Conservation (phyloP, 2,797 vertebrate genomes). For the Cuculus canorus region DNA sequence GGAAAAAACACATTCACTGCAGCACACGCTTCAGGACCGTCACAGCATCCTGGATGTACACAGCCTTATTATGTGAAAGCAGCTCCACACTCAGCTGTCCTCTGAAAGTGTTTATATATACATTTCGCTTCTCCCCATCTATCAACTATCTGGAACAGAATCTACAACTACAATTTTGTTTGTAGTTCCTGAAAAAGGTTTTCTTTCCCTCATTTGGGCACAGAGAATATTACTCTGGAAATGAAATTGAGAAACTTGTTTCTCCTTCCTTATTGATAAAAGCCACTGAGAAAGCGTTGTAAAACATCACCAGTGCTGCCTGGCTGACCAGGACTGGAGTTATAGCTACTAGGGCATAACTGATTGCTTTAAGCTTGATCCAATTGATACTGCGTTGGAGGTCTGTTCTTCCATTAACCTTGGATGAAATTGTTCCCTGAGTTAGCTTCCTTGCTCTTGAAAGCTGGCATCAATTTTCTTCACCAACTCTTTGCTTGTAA, state of each 20-base stretch:
- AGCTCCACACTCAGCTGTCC: background rate
- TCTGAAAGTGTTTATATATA: background rate
- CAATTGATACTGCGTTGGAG: constrained; percentile 65
- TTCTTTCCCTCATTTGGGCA: constrained; percentile 2
- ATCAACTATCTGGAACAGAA: constrained; percentile 45
- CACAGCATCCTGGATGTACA: background rate
- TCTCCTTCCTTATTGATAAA: constrained; percentile 55
- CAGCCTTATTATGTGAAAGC: background rate
- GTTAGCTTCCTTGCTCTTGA: constrained; percentile 52
- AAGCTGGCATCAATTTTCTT: constrained; percentile 69
- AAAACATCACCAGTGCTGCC: constrained; percentile 56
- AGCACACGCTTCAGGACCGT: background rate
- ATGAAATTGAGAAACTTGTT: constrained; percentile 42
- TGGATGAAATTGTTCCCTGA: constrained; percentile 71
- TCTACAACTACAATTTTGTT: constrained; percentile 7
- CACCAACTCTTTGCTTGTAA: background rate
- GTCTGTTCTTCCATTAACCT: constrained; percentile 73
- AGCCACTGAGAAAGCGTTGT: constrained; percentile 47
- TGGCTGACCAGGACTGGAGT: constrained; percentile 47
- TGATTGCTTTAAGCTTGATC: constrained; percentile 62
- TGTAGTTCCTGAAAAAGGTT: background rate
- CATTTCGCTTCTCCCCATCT: background rate
- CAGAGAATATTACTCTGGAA: constrained; percentile 30
- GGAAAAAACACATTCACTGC: rapidly evolving
- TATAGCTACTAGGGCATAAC: constrained; percentile 67